Base-by-base conservation (phyloP, 2,888 invertebrate genomes). In the Elmis aenea region DNA sequence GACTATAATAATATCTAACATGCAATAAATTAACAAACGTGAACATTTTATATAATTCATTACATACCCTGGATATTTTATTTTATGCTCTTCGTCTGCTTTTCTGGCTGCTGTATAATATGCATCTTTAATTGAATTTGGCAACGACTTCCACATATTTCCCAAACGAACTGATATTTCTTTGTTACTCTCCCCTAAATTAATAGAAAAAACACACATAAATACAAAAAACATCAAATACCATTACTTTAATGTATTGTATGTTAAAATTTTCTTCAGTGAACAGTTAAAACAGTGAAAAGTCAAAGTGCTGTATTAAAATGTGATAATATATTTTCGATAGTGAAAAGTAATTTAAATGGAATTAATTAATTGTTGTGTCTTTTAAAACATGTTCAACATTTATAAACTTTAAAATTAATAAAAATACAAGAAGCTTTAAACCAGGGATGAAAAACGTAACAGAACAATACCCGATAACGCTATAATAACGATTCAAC, bases 141-240 rank as follows among this genome's bases (percentile, higher is more conserved):
- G 48, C 31, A 74, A 51, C 28, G 62, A 60, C 52, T 72, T 71
- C 74, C 74, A 74, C 66, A 72, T 67, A 16, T 62, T 57, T 5
- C 72, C 71, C 33, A 74, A 57, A 26, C 68, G 55, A 9, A 70
- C 64, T 10, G 72, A 72, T 42, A 73, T 73, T 35, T 67, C 67
- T 50, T 72, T 72, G 51, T 71, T 71, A 43, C 59, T 69, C 47
- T 71, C 70, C 33, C 58, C 67, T 67, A 50, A 18, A 42, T 31
- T 21, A 18, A 22, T 14, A 10, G 31, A 10, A 28, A 26, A 18
- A 16, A 26, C 27, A 40, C n/a, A 22, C 24, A 23, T 24, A 22
- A 30, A 13, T 13, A 32, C 6, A 9, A 23, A 5, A 23, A 23
- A 5, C 1, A 11, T 12, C 23, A 23, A 1, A n/a, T 23, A 6